Evolutionary conservation across 2,888 invertebrate genomes (phyloP).

Genomic region (Stictocephala bisonia): DNA sequence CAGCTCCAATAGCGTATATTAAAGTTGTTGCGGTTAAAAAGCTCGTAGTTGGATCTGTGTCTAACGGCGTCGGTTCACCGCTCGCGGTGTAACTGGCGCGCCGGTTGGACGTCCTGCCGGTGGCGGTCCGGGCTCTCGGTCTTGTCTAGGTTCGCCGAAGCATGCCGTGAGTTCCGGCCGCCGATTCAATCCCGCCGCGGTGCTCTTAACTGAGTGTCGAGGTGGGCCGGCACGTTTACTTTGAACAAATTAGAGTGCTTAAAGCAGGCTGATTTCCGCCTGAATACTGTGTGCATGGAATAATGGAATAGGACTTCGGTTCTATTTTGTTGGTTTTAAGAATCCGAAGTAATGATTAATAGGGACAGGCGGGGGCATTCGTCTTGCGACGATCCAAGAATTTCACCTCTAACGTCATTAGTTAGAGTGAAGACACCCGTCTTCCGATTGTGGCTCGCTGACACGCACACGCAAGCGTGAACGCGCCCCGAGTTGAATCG

Average conservation of each 20-base stretch:
- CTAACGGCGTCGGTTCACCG: slow-evolving; percentile 67
- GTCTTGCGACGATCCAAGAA: too few relatives aligned
- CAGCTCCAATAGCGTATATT: slow-evolving; percentile 73
- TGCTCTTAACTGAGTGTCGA: slow-evolving; percentile 65
- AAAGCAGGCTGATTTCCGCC: slow-evolving; percentile 68
- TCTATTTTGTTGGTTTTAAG: slow-evolving; percentile 70
- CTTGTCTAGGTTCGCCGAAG: slow-evolving; percentile 42
- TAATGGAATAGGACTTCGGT: slow-evolving; percentile 74
- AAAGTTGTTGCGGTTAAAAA: slow-evolving; percentile 78
- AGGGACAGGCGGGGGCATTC: slow-evolving; percentile 74
- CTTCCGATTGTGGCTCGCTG: too few relatives aligned
- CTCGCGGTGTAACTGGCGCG: slow-evolving; percentile 61
- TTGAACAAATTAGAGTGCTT: slow-evolving; percentile 77
- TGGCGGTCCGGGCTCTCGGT: slow-evolving; percentile 19
- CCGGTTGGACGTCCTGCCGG: slow-evolving; percentile 58
- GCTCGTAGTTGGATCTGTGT: slow-evolving; percentile 69
- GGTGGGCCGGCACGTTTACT: slow-evolving; percentile 71
- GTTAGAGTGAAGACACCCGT: too few relatives aligned
- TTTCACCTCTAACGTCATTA: too few relatives aligned
- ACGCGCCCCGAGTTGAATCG: too few relatives aligned
- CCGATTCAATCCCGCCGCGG: slow-evolving; percentile 63
- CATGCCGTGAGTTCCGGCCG: slow-evolving; percentile 60
- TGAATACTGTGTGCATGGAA: slow-evolving; percentile 71
- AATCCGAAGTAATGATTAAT: slow-evolving; percentile 71
- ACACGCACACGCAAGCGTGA: too few relatives aligned